Evolutionary conservation across 2,888 invertebrate species (phyloP), one percentile per base, ranked within the genome.

Genomic region (Harpalus rufipes): DNA sequence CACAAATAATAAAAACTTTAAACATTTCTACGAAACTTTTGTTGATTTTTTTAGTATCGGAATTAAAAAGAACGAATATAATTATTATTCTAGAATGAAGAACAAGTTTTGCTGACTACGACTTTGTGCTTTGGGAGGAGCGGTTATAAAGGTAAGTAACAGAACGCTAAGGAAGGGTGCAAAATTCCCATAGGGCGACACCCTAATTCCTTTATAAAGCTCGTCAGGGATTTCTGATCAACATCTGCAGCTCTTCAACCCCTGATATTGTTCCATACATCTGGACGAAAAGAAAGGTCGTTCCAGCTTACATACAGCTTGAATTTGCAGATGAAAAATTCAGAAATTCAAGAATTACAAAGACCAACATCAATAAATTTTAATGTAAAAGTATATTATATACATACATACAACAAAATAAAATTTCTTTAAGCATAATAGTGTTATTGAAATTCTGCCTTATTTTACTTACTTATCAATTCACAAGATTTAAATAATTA

Each of bases 61-160:
- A 21, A 21, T 21, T 21, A 21, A 21, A 21, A 21, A 21, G 21
- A 21, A 21, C 21, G 21, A 51, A 51, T 51, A 51, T 51, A 51
- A 8, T 51, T 6, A 51, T 51, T 51, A 51, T 8, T 12, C 12
- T 8, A 44, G 10, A 44, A 44, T 44, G 44, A 4, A 44, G 44
- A 51, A 10, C 44, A 51, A 12, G 44, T 51, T 51, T 63, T 18
- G 61, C 10, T 32, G 68, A 14, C 68, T 7, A 3, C 76, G 78
- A 78, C 78, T 78, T 78, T 78, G 12, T 58, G 58, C 78, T 58
- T 18, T 78, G 56, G 78, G 78, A 58, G 78, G 78, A 58, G 32
- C 78, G 32, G 74, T 78, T 78, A 78, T 8, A 78, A 78, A 78
- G 76, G 39, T 78, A 21, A 76, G 51, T 51, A 78, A 58, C n/a